These are phyloP conservation scores for Pissodes strobi DNA, from an alignment of 1,140 invertebrate species.

Conservation along the genomic window DNA sequence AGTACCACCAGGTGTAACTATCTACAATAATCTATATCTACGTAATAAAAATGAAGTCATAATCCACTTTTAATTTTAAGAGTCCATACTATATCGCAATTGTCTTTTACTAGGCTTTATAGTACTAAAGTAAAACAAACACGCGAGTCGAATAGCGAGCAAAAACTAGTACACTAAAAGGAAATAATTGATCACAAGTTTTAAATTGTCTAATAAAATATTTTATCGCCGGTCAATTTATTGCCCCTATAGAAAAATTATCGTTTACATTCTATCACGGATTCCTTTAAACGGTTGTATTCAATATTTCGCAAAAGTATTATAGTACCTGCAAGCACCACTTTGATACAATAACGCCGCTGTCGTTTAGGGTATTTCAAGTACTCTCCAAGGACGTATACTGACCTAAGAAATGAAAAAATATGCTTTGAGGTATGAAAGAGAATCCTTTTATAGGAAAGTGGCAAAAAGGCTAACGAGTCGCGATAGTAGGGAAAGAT, in stretches of 20 bases:
- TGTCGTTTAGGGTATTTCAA: slow-evolving; percentile 14
- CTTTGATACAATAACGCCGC: not conserved
- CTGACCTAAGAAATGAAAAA: not conserved
- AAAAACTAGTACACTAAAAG: no score
- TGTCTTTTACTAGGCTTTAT: no score
- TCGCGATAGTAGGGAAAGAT: not conserved
- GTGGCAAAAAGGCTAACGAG: not conserved
- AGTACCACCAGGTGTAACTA: no score
- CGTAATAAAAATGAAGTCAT: no score
- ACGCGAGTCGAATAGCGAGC: no score
- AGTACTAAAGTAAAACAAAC: no score
- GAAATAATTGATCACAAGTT: no score
- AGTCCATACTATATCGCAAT: no score
- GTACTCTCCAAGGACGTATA: slow-evolving; percentile 3
- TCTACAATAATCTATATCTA: no score
- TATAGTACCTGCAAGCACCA: not conserved
- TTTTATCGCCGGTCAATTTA: not conserved
- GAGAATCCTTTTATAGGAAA: slow-evolving; percentile 8
- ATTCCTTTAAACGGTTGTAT: not conserved
- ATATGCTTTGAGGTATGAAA: not conserved
- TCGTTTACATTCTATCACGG: slow-evolving; percentile 1
- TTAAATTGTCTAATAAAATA: not conserved
- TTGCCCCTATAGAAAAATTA: not conserved
- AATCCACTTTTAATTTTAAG: no score
- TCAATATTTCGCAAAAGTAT: not conserved